A percentile compares a stretch with the other conserved stretches of the same genome.
phyloP scores from a whole-genome alignment of 2,113 vertebrate genomes.

The Microtus richardsoni region DNA sequence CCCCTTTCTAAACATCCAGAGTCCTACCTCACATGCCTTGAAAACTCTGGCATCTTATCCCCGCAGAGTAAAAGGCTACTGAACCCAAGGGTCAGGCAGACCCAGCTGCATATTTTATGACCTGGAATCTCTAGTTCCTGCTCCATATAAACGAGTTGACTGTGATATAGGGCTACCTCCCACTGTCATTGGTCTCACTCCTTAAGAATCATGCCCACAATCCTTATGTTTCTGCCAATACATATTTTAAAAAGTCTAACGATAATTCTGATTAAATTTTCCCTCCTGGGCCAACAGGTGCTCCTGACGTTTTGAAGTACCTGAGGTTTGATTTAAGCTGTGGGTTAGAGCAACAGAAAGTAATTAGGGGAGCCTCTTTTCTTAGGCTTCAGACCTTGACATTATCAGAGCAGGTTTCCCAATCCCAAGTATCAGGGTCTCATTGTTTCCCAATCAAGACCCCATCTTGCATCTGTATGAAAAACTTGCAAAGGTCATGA shows the following conservation, averaged over 20 bases:
- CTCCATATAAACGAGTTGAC: background rate
- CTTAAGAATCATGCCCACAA: background rate
- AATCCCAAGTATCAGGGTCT: background rate
- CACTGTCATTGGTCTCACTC: background rate
- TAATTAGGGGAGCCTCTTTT: background rate
- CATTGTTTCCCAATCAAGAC: background rate
- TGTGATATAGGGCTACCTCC: background rate
- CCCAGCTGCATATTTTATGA: background rate
- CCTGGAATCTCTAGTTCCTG: background rate
- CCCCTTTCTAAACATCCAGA: background rate
- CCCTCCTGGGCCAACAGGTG: background rate
- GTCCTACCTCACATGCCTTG: background rate
- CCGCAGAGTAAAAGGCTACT: background rate
- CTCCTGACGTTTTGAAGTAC: background rate
- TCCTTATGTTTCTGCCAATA: background rate
- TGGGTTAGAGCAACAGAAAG: background rate
- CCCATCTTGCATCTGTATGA: background rate
- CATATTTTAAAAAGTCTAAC: background rate
- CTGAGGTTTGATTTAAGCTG: background rate
- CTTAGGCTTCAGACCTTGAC: background rate
- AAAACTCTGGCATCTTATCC: background rate
- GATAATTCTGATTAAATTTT: background rate
- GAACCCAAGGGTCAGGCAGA: background rate
- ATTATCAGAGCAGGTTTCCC: background rate
- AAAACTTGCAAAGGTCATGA: background rate